Evolutionary conservation across 1,140 invertebrate genomes (phyloP).

Genomic region (Samia ricini): DNA sequence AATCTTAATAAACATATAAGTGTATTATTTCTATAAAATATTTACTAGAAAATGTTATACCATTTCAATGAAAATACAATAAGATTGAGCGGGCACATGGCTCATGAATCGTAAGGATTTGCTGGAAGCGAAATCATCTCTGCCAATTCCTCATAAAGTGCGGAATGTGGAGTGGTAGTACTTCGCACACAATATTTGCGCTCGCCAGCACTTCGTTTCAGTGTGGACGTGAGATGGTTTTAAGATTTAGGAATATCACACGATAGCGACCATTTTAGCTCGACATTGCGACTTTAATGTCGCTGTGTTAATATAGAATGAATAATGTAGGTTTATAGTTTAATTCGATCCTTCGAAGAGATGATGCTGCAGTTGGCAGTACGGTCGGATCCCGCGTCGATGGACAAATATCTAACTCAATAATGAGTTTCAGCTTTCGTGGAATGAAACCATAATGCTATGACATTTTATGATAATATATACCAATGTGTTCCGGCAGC

Average conservation of each 20-base stretch:
- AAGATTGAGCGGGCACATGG: neutral
- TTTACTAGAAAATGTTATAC: too few relatives aligned
- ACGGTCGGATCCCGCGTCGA: too few relatives aligned
- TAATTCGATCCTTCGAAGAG: too few relatives aligned
- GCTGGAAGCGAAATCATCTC: slow-evolving; percentile 7
- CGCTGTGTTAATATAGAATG: neutral
- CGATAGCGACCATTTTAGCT: neutral
- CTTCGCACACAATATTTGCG: slow-evolving; percentile 30
- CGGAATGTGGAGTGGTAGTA: slow-evolving; percentile 11
- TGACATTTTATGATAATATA: too few relatives aligned
- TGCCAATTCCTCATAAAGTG: slow-evolving; percentile 12
- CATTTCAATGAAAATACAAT: neutral
- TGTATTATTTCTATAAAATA: too few relatives aligned
- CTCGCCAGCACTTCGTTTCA: slow-evolving; percentile 30
- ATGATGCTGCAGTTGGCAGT: too few relatives aligned
- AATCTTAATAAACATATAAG: too few relatives aligned
- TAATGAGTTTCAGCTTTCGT: too few relatives aligned
- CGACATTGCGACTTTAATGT: neutral
- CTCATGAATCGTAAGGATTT: slow-evolving; percentile 1
- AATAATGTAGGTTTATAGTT: too few relatives aligned
- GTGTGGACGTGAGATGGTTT: slow-evolving; percentile 32
- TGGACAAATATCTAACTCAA: too few relatives aligned
- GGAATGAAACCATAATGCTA: too few relatives aligned
- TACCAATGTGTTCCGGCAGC: too few relatives aligned
- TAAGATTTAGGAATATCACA: slow-evolving; percentile 15